Evolutionary conservation across 2,797 vertebrate species (phyloP), one percentile per base, ranked within the genome.

Genomic region (Lophius americanus): DNA sequence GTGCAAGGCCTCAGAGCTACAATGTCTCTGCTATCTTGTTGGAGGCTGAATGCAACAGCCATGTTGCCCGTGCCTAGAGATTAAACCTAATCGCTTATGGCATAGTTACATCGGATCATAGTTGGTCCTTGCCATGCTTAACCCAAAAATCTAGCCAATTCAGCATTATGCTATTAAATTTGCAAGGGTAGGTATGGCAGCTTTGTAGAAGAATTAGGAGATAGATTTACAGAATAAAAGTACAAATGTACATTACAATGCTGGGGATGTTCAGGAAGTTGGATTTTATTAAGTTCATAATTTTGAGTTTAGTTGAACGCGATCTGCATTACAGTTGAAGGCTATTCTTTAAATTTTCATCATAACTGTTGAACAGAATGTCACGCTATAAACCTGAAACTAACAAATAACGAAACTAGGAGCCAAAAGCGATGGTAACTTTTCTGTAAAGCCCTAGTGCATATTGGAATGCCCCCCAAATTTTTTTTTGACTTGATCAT

Each of bases 81-180:
- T 90, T 91, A 92, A 73, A 84, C 74, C 75, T 84, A 82, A 86
- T 85, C 73, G 63, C 60, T 43, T 32, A 41, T 76, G 78, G 78
- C 65, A 59, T 90, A 86, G 85, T 88, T 90, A 90, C 88, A 91
- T 50, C 36, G 62, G 83, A 90, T 90, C 85, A 89, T 86, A 85
- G 83, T 88, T 81, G 76, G 85, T 70, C 54, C 61, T 70, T 9
- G 63, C 65, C 70, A 70, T 76, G 70, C 68, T 79, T 87, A 89
- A 84, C 39, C 72, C 42, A 13, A 1, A 13, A 76, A 91, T 89
- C 87, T 81, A 84, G 89, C 90, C 82, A 91, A 90, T 92, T 92
- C 86, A 90, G 88, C 88, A 84, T 50, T 70, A 64, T 63, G 74
- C 75, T 73, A 85, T 81, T 89, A 60, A 82, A 84, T 87, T 70